Evolutionary conservation across 2,113 vertebrate species (phyloP), one percentile per base, ranked within the genome.

Genomic region (Scomber japonicus): DNA sequence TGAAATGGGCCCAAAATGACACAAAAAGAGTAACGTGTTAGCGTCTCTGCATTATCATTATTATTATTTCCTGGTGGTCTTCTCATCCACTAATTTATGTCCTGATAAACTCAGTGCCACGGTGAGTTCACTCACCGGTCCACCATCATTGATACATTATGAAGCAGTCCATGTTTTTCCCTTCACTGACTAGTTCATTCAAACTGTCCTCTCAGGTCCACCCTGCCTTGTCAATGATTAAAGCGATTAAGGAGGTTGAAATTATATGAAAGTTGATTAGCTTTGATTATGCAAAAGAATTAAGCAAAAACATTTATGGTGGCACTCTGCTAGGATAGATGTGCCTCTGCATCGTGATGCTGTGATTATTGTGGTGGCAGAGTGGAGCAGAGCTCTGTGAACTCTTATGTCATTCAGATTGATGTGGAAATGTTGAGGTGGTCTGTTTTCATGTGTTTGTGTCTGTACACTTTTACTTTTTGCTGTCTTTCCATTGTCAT

Each of bases 211-310:
- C 86, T 85, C 48, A 11, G 81, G 78, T 51, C 62, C 65, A 49
- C 62, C 65, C 87, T 88, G 89, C 87, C 86, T 91, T 67, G 48
- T 83, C 77, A 56, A 65, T 86, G 78, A 93, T 94, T 92, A 89
- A 51, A 71, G 66, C 63, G 83, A 95, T 94, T 91, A 93, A 89
- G 89, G 70, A 81, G 71, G 71, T 76, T 66, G 84, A 85, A 88
- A 88, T 88, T 80, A 93, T 86, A 81, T 83, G 81, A 73, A 85
- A 80, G 75, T 79, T 91, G 86, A 93, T 94, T 90, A 90, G 83
- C 64, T 85, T 73, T 90, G 90, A 93, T 94, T 89, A 93, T 87
- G 71, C 81, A 67, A 65, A 87, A 87, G 71, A 85, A 86, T 87
- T 80, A 87, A 81, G 67, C 60, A 63, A 83, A 90, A 87, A 69